Evolutionary conservation across 2,888 invertebrate genomes (phyloP).

Genomic region (Dyspetes luteomarginatus): DNA sequence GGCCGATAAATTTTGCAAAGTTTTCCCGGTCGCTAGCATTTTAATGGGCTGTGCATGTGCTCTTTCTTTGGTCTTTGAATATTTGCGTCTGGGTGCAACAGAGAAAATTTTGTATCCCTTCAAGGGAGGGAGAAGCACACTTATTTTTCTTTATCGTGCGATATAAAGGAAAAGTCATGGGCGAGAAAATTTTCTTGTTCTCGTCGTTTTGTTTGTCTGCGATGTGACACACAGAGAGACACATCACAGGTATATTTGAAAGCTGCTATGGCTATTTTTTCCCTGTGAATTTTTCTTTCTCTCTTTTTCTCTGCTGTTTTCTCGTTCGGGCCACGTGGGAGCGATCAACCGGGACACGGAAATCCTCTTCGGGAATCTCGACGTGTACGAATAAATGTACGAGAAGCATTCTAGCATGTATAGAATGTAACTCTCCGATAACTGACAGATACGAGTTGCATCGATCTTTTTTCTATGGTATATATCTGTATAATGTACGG

Average conservation of each 20-base stretch:
- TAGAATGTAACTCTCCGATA: conserved; percentile 42
- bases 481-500: not conserved
- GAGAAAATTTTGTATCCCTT: conserved; percentile 12
- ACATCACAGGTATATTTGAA: too few relatives aligned
- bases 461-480: conserved; percentile 11
- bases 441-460: conserved; percentile 51
- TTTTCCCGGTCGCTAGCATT: conserved; percentile 70
- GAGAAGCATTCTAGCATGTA: conserved; percentile 36
- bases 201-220: not conserved
- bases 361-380: conserved; percentile 71
- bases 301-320: too few relatives aligned
- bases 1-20: conserved; percentile 73
- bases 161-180: conserved; percentile 1
- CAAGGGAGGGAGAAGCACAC: too few relatives aligned
- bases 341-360: conserved; percentile 68
- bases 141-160: conserved; percentile 18
- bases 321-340: conserved; percentile 23
- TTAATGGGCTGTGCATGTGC: conserved; percentile 68
- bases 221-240: not conserved
- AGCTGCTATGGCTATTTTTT: not conserved
- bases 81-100: not conserved
- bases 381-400: conserved; percentile 65
- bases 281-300: conserved; percentile 8
- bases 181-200: conserved; percentile 13
- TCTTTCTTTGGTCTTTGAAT: conserved; percentile 46